Conservation (phyloP, 2,113 vertebrate genomes). For the Erinaceus europaeus region DNA sequence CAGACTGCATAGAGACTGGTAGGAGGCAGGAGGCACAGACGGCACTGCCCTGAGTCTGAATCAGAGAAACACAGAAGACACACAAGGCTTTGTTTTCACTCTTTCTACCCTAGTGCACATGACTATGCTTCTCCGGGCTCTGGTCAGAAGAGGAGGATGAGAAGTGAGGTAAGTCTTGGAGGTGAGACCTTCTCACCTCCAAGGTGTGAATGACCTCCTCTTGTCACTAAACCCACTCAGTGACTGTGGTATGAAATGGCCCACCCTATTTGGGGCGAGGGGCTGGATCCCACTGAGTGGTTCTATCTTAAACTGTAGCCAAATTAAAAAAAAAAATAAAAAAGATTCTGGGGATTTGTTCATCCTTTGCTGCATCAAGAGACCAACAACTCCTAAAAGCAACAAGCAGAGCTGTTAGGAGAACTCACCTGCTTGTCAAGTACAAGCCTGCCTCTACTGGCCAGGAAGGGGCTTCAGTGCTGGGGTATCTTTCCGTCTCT, state of each 20-base stretch:
- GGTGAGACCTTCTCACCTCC: not conserved
- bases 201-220: too few species aligned
- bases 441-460: too few species aligned
- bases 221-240: not conserved
- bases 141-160: not conserved
- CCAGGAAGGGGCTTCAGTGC: too few species aligned
- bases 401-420: not conserved
- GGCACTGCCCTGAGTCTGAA: not conserved
- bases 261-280: not conserved
- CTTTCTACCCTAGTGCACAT: too few species aligned
- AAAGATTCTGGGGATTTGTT: not conserved
- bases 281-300: not conserved
- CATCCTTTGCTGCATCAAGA: not conserved
- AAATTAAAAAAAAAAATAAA: not conserved
- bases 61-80: not conserved
- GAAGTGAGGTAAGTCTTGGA: not conserved
- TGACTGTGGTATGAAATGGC: not conserved
- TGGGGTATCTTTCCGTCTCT: too few species aligned
- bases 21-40: not conserved
- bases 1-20: not conserved
- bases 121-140: too few species aligned
- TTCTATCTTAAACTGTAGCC: not conserved
- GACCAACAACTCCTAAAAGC: not conserved
- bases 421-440: too few species aligned
- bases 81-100: too few species aligned